These are phyloP conservation scores for Lasioglossum vierecki DNA, from an alignment of 2,888 invertebrate species.

Conservation along the genomic window DNA sequence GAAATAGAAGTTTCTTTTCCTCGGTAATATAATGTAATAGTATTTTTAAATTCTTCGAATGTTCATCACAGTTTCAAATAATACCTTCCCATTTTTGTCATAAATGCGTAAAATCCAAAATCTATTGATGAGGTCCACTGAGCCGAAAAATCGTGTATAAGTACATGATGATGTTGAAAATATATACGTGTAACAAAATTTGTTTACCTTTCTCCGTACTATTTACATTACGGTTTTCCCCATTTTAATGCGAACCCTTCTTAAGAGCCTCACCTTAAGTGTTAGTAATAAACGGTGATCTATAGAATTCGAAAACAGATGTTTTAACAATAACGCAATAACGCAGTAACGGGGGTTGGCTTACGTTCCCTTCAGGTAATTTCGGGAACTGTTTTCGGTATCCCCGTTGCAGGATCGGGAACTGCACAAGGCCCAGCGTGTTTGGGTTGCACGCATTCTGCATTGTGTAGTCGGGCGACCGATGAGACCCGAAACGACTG, in stretches of 20 bases:
- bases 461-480: conserved; percentile 44
- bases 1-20: too few species aligned
- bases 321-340: conserved; percentile 9
- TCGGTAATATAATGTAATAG: too few species aligned
- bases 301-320: background rate
- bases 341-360: background rate
- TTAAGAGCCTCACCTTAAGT: background rate
- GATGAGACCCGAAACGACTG: conserved; percentile 52
- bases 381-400: background rate
- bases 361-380: conserved; percentile 1
- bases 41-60: too few species aligned
- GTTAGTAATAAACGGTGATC: background rate
- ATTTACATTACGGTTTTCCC: background rate
- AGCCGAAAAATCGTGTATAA: too few species aligned
- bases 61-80: too few species aligned
- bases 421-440: conserved; percentile 12
- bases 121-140: too few species aligned
- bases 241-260: background rate
- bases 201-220: background rate
- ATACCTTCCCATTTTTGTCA: too few species aligned
- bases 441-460: conserved; percentile 55
- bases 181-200: background rate
- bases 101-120: too few species aligned
- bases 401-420: conserved; percentile 4
- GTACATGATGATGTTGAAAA: too few species aligned